Evolutionary conservation across 2,888 invertebrate species (phyloP), one percentile per base, ranked within the genome.

Genomic region (Philereme vetulata): DNA sequence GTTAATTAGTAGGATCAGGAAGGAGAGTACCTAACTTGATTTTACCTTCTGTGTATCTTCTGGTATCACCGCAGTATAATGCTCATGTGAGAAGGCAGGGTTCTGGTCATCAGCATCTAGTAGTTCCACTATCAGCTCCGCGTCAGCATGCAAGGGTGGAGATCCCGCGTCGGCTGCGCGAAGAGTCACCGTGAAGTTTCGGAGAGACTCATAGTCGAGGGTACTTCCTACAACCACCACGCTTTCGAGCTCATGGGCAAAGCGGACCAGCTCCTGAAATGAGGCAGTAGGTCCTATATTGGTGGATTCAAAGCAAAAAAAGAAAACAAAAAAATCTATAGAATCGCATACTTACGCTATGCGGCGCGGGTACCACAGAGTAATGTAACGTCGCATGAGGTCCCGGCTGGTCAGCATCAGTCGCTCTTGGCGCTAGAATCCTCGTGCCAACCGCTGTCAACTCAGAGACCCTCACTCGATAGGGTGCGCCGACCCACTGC

Each of bases 61-160:
- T 0, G 96, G 95, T 56, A 98, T 75, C 5, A 93, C 86, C 0
- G 96, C 95, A 45, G 94, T 94, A 78, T 96, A 97, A 65, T 96
- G 94, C 48, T 97, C 96, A 64, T 95, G 94, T 6, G 93, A 78
- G 80, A 97, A 98, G 73, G 94, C 94, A 0, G 98, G 98, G 90
- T 98, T 98, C 88, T 98, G 97, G 84, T 98, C 98, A 76, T 98
- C 98, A 0, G 97, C 97, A 82, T 98, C 98, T 32, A 97, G 94
- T 46, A 98, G 95, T 48, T 80, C 94, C 0, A 98, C 96, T 4
- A 94, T 93, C 4, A 98, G 93, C 35, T 93, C 87, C 0, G 97
- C 96, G 75, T 97, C 96, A 43, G 95, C 95, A 76, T 94, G 94
- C 70, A 94, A 94, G 0, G 97, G 95, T 2, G 97, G 97, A 46